Percentiles rank a stretch among this genome's conserved stretches.
Evolutionary conservation across 2,797 vertebrate species (phyloP).

Genomic region (Scomberomorus guttatus): DNA sequence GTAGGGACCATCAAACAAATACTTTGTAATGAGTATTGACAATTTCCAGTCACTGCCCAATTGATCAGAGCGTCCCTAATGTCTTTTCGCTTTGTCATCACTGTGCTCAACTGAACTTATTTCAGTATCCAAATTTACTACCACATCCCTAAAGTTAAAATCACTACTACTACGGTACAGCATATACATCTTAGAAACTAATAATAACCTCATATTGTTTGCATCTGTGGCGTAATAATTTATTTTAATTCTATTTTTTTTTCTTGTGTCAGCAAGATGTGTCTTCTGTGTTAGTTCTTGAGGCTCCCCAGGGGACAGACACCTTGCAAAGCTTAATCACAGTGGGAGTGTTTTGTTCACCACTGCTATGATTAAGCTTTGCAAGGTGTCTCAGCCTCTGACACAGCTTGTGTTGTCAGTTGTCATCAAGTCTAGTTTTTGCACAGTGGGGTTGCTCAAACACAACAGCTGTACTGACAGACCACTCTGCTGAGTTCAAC

Average conservation of each 20-base stretch:
- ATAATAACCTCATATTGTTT: neutral
- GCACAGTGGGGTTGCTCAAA: slow-evolving; percentile 16
- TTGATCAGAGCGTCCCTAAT: neutral
- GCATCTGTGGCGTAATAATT: neutral
- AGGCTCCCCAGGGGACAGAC: slow-evolving; percentile 24
- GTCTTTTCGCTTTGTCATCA: neutral
- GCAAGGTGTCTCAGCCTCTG: slow-evolving; percentile 45
- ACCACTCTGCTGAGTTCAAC: slow-evolving; percentile 28
- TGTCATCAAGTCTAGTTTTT: slow-evolving; percentile 47
- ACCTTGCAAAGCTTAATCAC: slow-evolving; percentile 50
- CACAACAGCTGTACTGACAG: slow-evolving; percentile 30
- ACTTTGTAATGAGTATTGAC: neutral
- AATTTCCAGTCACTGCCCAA: neutral
- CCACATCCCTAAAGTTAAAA: neutral
- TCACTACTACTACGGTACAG: neutral
- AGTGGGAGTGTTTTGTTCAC: slow-evolving; percentile 50
- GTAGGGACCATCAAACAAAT: neutral
- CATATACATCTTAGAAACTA: neutral
- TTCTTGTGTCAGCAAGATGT: neutral
- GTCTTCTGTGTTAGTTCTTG: slow-evolving; percentile 17
- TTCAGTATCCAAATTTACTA: neutral
- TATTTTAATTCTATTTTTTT: neutral
- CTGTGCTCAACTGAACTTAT: neutral
- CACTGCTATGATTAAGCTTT: slow-evolving; percentile 51
- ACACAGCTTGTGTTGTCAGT: slow-evolving; percentile 62